phyloP scores from a whole-genome alignment of 1,140 invertebrate species.

The Theocolax elegans region DNA sequence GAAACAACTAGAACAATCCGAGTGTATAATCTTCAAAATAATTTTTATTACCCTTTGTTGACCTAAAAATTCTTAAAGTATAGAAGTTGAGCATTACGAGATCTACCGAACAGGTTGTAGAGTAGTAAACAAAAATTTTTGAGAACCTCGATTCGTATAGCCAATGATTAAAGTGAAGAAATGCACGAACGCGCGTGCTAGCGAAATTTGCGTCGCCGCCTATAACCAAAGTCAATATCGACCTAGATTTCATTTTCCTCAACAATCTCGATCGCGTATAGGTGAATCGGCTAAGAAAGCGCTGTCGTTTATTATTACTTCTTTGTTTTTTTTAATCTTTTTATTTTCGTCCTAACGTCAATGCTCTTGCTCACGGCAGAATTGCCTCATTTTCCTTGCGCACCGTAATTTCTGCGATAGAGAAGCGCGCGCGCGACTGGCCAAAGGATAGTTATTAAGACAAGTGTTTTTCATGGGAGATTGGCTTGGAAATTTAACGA shows the following conservation, averaged over 20 bases:
- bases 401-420: constrained; percentile 11
- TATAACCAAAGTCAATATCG: constrained; percentile 33
- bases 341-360: neutral
- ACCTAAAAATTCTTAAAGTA: too few relatives aligned
- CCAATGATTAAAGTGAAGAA: too few relatives aligned
- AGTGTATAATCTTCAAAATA: too few relatives aligned
- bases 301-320: neutral
- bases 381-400: neutral
- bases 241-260: constrained; percentile 29
- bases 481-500: constrained; percentile 26
- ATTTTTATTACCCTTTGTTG: too few relatives aligned
- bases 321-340: neutral
- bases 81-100: too few relatives aligned
- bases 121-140: too few relatives aligned
- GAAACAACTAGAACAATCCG: too few relatives aligned
- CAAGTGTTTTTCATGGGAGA: constrained; percentile 1
- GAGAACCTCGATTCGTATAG: too few relatives aligned
- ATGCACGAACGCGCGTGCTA: constrained; percentile 3
- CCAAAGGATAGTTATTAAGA: constrained; percentile 17
- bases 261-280: constrained; percentile 23
- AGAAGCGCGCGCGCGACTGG: neutral
- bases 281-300: constrained; percentile 21
- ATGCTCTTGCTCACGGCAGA: neutral
- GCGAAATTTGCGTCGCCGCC: constrained; percentile 5
- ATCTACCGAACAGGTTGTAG: too few relatives aligned